Conservation (phyloP, 2,888 invertebrate genomes). For the Parnassius glacialis region DNA sequence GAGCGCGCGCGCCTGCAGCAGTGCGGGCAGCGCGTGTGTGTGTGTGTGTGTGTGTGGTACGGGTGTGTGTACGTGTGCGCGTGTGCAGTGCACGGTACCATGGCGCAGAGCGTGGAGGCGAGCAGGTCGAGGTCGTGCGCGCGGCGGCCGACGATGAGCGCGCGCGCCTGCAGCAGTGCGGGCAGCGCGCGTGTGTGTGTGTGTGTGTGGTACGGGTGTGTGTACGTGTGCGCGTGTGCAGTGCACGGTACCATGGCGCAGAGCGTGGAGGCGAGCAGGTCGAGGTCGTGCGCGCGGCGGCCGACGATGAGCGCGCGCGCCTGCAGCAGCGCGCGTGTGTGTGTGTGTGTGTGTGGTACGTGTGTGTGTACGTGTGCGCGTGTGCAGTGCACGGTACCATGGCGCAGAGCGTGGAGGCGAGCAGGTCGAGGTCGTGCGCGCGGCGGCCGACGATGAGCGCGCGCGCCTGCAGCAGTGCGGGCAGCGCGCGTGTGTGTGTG, state of each 20-base stretch:
- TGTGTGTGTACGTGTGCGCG: neutral
- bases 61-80: neutral
- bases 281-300: constrained; percentile 87
- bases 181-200: constrained; percentile 77
- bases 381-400: constrained; percentile 75
- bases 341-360: too few species aligned
- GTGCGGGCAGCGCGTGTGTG: constrained; percentile 84
- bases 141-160: constrained; percentile 87
- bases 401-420: constrained; percentile 89
- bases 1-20: constrained; percentile 93
- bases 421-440: constrained; percentile 87
- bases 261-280: constrained; percentile 88
- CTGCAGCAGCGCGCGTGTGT: constrained; percentile 83
- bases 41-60: too few species aligned
- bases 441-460: constrained; percentile 89
- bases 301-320: constrained; percentile 92
- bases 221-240: neutral
- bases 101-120: constrained; percentile 88
- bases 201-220: neutral
- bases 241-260: constrained; percentile 84
- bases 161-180: constrained; percentile 92
- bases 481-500: constrained; percentile 74
- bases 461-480: constrained; percentile 92
- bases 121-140: constrained; percentile 89
- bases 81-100: constrained; percentile 69